Percentiles rank a stretch among this genome's conserved stretches.
Conservation (phyloP, 1,140 invertebrate species). For the Eupeodes corollae region DNA sequence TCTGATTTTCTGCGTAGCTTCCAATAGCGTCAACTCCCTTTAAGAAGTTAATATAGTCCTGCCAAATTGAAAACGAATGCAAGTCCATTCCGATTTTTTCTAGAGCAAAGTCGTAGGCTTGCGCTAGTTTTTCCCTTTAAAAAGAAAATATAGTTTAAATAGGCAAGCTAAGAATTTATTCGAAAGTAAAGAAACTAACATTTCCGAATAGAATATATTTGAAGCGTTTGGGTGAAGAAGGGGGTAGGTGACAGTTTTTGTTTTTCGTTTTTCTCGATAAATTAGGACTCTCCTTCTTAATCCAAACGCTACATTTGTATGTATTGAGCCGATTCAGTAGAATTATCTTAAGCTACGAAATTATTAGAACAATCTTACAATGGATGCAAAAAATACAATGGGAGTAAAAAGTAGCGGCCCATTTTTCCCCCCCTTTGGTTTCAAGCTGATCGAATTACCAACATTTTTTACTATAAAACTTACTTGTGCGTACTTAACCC, state of each 20-base stretch:
- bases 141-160: neutral
- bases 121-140: slow-evolving; percentile 94
- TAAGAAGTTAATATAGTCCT: slow-evolving; percentile 96
- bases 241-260: too few relatives aligned
- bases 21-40: slow-evolving; percentile 95
- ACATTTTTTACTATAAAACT: slow-evolving; percentile 32
- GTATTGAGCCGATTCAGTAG: too few relatives aligned
- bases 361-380: too few relatives aligned
- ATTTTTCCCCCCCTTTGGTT: neutral
- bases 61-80: slow-evolving; percentile 91
- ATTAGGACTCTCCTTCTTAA: too few relatives aligned
- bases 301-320: too few relatives aligned
- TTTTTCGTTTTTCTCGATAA: too few relatives aligned
- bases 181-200: neutral
- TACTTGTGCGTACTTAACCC: slow-evolving; percentile 89
- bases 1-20: slow-evolving; percentile 98
- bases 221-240: neutral
- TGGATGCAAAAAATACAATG: neutral
- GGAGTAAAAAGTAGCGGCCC: neutral
- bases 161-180: neutral
- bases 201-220: neutral
- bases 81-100: slow-evolving; percentile 99
- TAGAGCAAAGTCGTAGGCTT: slow-evolving; percentile 97
- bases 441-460: too few relatives aligned
- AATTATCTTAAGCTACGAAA: too few relatives aligned